Conservation (phyloP, 2,113 vertebrate species). For the Argyrosomus japonicus region DNA sequence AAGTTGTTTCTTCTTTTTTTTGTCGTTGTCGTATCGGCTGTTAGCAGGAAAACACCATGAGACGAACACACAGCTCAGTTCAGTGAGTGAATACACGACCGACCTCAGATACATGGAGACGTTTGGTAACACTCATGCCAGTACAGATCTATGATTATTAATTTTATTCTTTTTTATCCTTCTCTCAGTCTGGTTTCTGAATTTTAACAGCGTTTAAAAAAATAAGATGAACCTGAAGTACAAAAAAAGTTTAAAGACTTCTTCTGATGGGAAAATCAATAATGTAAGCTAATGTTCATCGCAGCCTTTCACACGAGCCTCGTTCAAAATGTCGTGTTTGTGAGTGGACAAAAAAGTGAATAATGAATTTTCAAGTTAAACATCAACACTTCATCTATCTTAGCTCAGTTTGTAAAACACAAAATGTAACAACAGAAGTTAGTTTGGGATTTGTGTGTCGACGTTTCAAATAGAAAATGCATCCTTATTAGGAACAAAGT, state of each 20-base stretch:
- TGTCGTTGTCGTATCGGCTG: slow-evolving; percentile 23
- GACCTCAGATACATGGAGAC: slow-evolving; percentile 31
- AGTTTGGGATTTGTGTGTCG: too few species aligned
- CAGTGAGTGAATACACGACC: slow-evolving; percentile 29
- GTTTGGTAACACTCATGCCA: slow-evolving; percentile 25
- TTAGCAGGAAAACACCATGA: slow-evolving; percentile 48
- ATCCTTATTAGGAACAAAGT: too few species aligned
- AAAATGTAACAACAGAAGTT: too few species aligned
- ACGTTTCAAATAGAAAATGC: too few species aligned
- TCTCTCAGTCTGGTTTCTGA: background rate
- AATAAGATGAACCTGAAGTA: background rate
- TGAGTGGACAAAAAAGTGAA: too few species aligned
- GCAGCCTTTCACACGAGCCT: too few species aligned
- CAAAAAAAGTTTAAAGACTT: too few species aligned
- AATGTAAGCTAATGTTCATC: too few species aligned
- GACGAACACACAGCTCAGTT: slow-evolving; percentile 35
- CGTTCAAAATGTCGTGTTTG: too few species aligned
- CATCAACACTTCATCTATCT: too few species aligned
- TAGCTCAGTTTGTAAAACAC: too few species aligned
- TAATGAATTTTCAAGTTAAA: too few species aligned
- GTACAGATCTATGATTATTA: background rate
- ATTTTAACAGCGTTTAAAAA: background rate
- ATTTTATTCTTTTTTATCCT: background rate
- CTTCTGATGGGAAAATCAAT: background rate
- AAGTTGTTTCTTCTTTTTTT: slow-evolving; percentile 42